These are phyloP conservation scores for Probaryconus sp. DNA, from an alignment of 1,140 invertebrate genomes.

Conservation along the genomic window DNA sequence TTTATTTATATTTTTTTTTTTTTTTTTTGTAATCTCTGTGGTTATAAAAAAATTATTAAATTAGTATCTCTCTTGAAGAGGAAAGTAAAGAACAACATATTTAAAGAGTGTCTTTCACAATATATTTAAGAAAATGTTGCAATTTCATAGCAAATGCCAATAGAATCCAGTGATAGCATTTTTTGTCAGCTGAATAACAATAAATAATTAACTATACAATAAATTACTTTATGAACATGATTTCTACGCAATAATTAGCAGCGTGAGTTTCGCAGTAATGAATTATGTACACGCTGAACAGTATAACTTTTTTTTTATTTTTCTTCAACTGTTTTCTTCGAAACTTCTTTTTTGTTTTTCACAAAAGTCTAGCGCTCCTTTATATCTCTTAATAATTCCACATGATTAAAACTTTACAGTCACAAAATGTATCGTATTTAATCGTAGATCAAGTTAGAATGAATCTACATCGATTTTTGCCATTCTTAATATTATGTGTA, in stretches of 20 bases:
- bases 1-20: too few relatives aligned
- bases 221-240: slow-evolving; percentile 54
- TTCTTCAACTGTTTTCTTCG: too few relatives aligned
- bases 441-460: too few relatives aligned
- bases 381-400: too few relatives aligned
- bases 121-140: slow-evolving; percentile 28
- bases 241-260: slow-evolving; percentile 43
- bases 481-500: too few relatives aligned
- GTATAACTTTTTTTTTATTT: too few relatives aligned
- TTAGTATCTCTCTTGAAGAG: not conserved
- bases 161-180: slow-evolving; percentile 21
- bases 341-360: slow-evolving; percentile 1
- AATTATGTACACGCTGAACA: slow-evolving; percentile 47
- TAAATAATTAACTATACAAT: slow-evolving; percentile 55
- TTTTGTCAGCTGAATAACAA: slow-evolving; percentile 46
- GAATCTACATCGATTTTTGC: too few relatives aligned
- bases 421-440: too few relatives aligned
- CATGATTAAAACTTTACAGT: too few relatives aligned
- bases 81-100: not conserved
- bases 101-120: slow-evolving; percentile 9
- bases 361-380: too few relatives aligned
- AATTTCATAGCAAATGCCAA: slow-evolving; percentile 29
- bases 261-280: slow-evolving; percentile 25
- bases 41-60: too few relatives aligned
- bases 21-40: too few relatives aligned